Evolutionary conservation across 2,888 invertebrate species (phyloP), one percentile per base, ranked within the genome.

Genomic region (Trachelus stipa): DNA sequence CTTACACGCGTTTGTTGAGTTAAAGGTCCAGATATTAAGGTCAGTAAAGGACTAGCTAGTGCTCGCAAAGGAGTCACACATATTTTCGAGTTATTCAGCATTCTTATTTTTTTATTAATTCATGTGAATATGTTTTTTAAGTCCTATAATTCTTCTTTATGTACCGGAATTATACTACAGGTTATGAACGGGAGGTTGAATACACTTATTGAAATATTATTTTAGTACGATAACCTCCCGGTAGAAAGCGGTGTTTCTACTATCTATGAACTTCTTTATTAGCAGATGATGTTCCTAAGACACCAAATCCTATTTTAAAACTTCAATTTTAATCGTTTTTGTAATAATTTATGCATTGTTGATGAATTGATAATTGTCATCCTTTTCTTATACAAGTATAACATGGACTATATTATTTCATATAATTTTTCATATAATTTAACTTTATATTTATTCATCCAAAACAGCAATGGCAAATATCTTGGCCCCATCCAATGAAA

Each of bases 1-100:
- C 81, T 81, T 80, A 87, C 87, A 75, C 87, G 82, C 31, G 83
- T 84, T 75, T 87, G 87, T 82, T 87, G 87, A 68, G 79, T 71
- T 56, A 83, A 74, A 33, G 83, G 80, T 69, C 81, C 83, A 75
- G 78, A 68, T 11, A 77, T 56, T 11, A 79, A 69, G 1, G 79
- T 79, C 37, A 83, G 77, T 11, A 78, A 56, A 15, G 81, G 80
- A 68, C 76, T 79, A 0, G 76, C 37, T 73, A 71, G 73, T 33
- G 77, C 79, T n/a, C 69, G 79, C 15, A 80, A 30, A 33, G 79
- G 68, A 80, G 80, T 77, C 30, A 34, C 79, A 12, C 79, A 76
- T 56, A 81, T 68, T 74, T 71, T 79, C 3, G 73, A 31, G 34
- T 69, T 78, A 81, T 78, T 81, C 83, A 84, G 83, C 56, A 69